Evolutionary conservation across 2,797 vertebrate species (phyloP), one percentile per base, ranked within the genome.

Genomic region (Rhadinocentrus ornatus): DNA sequence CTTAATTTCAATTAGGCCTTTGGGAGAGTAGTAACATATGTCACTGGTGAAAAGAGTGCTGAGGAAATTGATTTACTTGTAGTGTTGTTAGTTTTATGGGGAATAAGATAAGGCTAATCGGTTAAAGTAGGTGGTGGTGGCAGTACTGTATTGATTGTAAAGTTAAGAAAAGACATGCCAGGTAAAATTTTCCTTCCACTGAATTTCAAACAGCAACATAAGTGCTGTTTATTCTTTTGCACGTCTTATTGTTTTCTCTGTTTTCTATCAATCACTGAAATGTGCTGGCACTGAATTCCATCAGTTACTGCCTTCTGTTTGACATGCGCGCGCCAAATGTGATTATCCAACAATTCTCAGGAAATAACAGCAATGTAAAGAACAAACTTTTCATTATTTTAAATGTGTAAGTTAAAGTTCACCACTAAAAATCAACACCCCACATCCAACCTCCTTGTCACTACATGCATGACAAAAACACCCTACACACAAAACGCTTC

Each of bases 1-100:
- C 91, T 91, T 93, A 77, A 91, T 93, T 92, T 93, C 91, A 92
- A 92, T 93, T 92, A 92, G 86, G 78, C 82, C 76, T 64, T 61
- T 22, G 73, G 85, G 81, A 86, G 74, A 69, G 53, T 78, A 67
- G 82, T 77, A 84, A 80, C 87, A 83, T 84, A 83, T 78, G 81
- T 89, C 61, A 32, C 58, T 66, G 77, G 29, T 71, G 56, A 55
- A 67, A 54, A 76, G 68, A 74, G 68, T 82, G 71, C 48, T 39
- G 65, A 63, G 48, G 52, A 82, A 84, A 82, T 75, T 18, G 84
- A 84, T 90, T 87, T 77, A 69, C 75, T 82, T 77, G 75, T 78
- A 80, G 85, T 77, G 80, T 65, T 52, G 53, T 58, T 75, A 69
- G 85, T 79, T 87, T 87, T 83, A 77, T 69, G 66, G 61, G 77